Base-by-base conservation (phyloP, 2,797 vertebrate species). In the Fundulus diaphanus region DNA sequence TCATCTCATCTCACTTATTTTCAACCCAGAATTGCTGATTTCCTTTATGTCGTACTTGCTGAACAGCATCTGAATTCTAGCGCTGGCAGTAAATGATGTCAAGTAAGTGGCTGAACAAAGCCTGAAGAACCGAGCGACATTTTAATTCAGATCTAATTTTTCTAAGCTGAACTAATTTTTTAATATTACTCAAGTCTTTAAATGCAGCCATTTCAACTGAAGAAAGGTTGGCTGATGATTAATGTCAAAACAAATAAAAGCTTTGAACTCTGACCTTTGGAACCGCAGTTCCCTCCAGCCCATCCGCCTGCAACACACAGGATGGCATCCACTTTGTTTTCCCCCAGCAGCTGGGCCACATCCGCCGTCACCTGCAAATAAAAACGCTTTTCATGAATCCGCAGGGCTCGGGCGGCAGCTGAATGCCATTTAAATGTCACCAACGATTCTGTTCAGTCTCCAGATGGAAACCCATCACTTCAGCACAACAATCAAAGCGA, bases 301-400 rank as follows among this genome's bases (percentile, higher is more conserved):
- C 98, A 99, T 90, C 98, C 98, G 83, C 98, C 98, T 0, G 98
- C 98, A 46, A 99, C 97, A 44, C 98, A 99, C 42, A 99, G 82
- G 86, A 99, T 98, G 0, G 97, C 98, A 1, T 99, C 97, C 82
- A 99, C 96, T 82, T 99, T 99, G 76, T 96, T 90, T 31, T 96
- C 96, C 29, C 97, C 96, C 63, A 99, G 93, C 83, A 99, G 92
- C 84, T 91, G 94, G 15, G 94, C 95, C 56, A 99, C 93, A 33
- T 97, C 97, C 49, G 95, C 18, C 0, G 97, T 97, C 91, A 99
- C 98, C 98, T 99, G 92, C 68, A 89, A 78, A 18, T n/a, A 86
- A 72, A 63, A 18, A 7, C 73, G 59, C 27, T 68, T 68, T 72
- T 76, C 71, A 83, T 68, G 15, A 76, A 66, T 57, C 54, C 49